Percentiles rank a stretch among this genome's conserved stretches.
These are phyloP conservation scores for Salvelinus fontinalis DNA, from an alignment of 2,113 vertebrate genomes.

Conservation along the genomic window DNA sequence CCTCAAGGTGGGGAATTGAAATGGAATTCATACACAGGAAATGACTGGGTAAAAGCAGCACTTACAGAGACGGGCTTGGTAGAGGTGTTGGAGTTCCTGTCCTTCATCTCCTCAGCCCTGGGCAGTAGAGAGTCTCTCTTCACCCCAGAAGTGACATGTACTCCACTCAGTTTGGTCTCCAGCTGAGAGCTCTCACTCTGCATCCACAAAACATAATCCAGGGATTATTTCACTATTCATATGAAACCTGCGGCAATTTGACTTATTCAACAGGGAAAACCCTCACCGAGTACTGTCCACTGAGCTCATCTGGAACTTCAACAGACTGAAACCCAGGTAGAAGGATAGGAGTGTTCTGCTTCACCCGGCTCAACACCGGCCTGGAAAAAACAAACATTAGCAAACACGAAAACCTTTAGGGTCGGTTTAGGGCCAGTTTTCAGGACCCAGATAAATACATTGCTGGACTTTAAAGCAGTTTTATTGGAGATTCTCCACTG, in stretches of 20 bases:
- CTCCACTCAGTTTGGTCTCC: conserved; percentile 83
- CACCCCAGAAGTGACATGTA: conserved; percentile 75
- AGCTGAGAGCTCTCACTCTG: conserved; percentile 87
- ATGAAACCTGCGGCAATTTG: background rate
- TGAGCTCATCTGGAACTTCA: conserved; percentile 75
- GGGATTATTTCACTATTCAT: background rate
- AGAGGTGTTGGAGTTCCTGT: conserved; percentile 33
- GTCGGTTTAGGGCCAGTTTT: no score
- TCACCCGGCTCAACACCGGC: conserved; percentile 81
- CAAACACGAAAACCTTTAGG: background rate
- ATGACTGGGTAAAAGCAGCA: background rate
- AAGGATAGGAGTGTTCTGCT: conserved; percentile 83
- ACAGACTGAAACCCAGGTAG: conserved; percentile 86
- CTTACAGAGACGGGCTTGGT: conserved; percentile 69
- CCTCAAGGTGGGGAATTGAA: no score
- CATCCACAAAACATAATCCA: background rate
- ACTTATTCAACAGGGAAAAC: background rate
- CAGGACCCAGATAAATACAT: no score
- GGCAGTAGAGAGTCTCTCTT: conserved; percentile 79
- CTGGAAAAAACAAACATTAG: conserved; percentile 58
- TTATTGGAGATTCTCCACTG: no score
- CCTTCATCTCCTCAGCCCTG: conserved; percentile 66
- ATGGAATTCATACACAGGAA: no score
- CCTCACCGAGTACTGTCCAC: conserved; percentile 78
- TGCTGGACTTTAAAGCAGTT: background rate